These are phyloP conservation scores for Lagocephalus sceleratus DNA, from an alignment of 2,797 vertebrate species.

Conservation along the genomic window DNA sequence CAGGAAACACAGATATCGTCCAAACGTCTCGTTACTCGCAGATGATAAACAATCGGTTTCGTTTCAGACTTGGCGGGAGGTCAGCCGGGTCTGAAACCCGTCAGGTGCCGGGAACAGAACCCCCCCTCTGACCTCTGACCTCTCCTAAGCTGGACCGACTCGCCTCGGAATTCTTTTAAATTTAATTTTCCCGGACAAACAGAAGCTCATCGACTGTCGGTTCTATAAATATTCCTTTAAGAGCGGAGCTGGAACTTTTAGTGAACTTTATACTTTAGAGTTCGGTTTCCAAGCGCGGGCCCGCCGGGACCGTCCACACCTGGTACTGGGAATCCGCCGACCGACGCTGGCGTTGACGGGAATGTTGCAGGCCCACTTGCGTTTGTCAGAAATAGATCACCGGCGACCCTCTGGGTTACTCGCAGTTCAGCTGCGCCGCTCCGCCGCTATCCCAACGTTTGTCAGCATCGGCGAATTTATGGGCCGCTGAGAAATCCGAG, in stretches of 20 bases:
- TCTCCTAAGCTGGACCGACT: neutral
- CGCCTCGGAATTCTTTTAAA: conserved; percentile 2
- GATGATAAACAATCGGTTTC: conserved; percentile 52
- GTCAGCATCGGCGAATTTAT: conserved; percentile 66
- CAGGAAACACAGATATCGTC: conserved; percentile 33
- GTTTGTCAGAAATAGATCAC: conserved; percentile 50
- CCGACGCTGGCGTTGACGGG: conserved; percentile 27
- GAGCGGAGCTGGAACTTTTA: conserved; percentile 38
- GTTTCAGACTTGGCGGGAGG: conserved; percentile 49
- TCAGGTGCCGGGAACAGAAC: conserved; percentile 38
- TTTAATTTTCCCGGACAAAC: conserved; percentile 20
- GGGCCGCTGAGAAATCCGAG: conserved; percentile 35
- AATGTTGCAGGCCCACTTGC: conserved; percentile 36
- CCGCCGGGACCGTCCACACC: conserved; percentile 56
- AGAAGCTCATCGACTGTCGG: conserved; percentile 49
- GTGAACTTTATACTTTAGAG: conserved; percentile 38
- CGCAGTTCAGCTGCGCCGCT: conserved; percentile 27
- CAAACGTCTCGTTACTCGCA: conserved; percentile 44
- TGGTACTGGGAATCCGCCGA: conserved; percentile 45
- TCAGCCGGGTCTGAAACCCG: conserved; percentile 40
- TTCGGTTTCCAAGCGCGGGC: conserved; percentile 26
- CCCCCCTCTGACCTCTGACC: neutral
- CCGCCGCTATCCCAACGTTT: conserved; percentile 73
- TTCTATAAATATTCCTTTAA: conserved; percentile 64
- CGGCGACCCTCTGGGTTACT: conserved; percentile 48